Evolutionary conservation across 2,113 vertebrate genomes (phyloP).

Genomic region (Mustela nigripes): DNA sequence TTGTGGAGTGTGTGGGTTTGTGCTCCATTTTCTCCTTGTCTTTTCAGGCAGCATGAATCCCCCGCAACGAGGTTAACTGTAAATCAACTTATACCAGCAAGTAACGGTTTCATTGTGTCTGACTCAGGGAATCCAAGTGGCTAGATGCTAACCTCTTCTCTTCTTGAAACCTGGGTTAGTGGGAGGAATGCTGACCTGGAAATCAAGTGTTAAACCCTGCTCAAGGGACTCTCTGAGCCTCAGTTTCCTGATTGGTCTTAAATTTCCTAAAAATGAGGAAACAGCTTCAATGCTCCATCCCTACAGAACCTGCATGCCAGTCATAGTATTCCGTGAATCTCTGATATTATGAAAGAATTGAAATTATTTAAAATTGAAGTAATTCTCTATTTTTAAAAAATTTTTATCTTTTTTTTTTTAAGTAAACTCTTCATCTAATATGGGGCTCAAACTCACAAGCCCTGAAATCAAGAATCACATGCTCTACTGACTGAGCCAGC

Average conservation of each 20-base stretch:
- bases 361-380: background rate
- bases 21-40: background rate
- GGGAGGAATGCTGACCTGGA: background rate
- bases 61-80: background rate
- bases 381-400: background rate
- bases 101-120: background rate
- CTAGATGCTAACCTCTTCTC: background rate
- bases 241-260: background rate
- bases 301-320: background rate
- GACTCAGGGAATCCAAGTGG: background rate
- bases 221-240: background rate
- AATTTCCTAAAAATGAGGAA: background rate
- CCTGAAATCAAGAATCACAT: background rate
- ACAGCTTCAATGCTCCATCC: background rate
- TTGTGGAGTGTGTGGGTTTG: background rate
- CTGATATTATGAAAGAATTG: background rate
- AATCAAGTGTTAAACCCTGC: background rate
- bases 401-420: background rate
- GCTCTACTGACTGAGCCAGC: background rate
- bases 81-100: background rate
- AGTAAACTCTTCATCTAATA: background rate
- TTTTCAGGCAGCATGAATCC: background rate
- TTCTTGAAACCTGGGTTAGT: background rate
- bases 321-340: background rate
- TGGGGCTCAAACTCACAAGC: background rate